Base-by-base conservation (phyloP, 2,797 vertebrate species). In the Pyrocephalus nanus region DNA sequence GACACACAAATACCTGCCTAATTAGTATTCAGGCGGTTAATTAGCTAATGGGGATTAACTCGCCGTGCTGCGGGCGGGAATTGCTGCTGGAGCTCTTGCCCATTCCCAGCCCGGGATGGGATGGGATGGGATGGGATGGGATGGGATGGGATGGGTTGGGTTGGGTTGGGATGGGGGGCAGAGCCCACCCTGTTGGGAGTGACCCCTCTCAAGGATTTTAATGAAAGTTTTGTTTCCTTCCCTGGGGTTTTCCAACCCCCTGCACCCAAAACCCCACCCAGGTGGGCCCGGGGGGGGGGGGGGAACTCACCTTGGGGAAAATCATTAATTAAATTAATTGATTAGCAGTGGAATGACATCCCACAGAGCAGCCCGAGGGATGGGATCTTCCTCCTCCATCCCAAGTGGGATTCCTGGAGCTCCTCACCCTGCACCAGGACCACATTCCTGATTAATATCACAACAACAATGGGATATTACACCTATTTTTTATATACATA, bases 1-100 rank as follows among this genome's bases (percentile, higher is more conserved):
- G 91, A 89, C 85, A 81, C 82, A 91, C 88, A 12, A 89, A 92
- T 93, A 79, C 94, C 87, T 94, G 89, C 91, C 84, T 93, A 95
- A 89, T 93, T 94, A 93, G 95, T 94, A 88, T 79, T 87, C 92
- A 70, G 71, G 15, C 13, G 23, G 78, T 85, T 96, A 94, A 87
- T 93, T 93, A 89, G 91, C 78, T 90, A 89, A 95, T 94, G 86
- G 89, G 74, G 40, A 79, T 86, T 85, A 93, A 93, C 58, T 80
- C 22, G 5, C 69, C 67, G 89, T 84, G 84, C 94, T 86, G 84
- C 75, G 2, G 74, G 74, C 3, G n/a, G 64, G 91, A 92, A 92
- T 85, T 88, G 94, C 84, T 12, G 7, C 13, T 3, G 86, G 17
- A 95, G 47, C 40, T 91, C 88, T 79, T 72, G 58, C 6, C 19